A percentile compares a stretch with the other conserved stretches of the same genome.
phyloP scores from a whole-genome alignment of 1,140 invertebrate genomes.

The Zaprionus capensis region DNA sequence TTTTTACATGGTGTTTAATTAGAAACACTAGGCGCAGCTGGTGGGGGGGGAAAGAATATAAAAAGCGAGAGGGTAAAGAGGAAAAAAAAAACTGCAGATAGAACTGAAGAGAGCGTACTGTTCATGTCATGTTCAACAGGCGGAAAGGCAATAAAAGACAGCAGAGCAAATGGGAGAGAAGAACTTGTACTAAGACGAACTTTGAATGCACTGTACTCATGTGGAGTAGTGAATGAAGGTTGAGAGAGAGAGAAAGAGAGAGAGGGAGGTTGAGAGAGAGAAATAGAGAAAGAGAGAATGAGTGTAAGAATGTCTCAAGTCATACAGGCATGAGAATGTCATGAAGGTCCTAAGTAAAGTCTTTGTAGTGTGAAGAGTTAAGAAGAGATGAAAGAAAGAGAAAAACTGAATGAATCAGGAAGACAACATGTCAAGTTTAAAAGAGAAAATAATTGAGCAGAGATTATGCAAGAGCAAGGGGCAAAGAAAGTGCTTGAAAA shows the following conservation, averaged over 20 bases:
- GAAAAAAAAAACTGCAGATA: slow-evolving; percentile 8
- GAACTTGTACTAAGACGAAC: slow-evolving; percentile 1
- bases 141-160: slow-evolving; percentile 15
- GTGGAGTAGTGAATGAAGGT: neutral
- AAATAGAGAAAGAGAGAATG: too few species aligned
- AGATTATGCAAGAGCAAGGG: neutral
- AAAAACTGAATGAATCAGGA: too few species aligned
- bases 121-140: slow-evolving; percentile 63
- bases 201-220: slow-evolving; percentile 5
- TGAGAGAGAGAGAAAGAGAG: neutral
- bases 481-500: neutral
- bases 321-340: neutral
- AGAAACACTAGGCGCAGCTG: slow-evolving; percentile 20
- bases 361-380: too few species aligned
- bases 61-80: neutral
- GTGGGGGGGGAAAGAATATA: neutral
- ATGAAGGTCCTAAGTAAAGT: neutral
- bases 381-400: too few species aligned
- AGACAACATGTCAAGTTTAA: neutral
- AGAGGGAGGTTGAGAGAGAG: neutral
- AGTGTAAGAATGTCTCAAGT: neutral
- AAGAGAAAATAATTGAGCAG: neutral
- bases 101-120: slow-evolving; percentile 2
- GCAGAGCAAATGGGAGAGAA: slow-evolving; percentile 4
- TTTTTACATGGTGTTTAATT: slow-evolving; percentile 52